Conservation (phyloP, 2,113 vertebrate species). For the Plecturocebus donacophilus region DNA sequence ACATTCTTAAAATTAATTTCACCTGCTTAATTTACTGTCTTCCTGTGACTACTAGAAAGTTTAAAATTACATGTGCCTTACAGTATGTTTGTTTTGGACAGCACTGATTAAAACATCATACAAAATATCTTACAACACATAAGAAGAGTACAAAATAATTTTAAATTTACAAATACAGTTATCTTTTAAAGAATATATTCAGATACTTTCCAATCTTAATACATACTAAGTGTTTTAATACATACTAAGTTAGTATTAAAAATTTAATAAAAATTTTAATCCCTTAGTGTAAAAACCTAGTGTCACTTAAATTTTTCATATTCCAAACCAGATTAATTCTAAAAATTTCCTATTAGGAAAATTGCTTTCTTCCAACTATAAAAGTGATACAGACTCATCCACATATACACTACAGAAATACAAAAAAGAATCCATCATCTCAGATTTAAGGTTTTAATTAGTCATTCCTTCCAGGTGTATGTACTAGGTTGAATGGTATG, state of each 20-base stretch:
- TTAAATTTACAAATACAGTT: slow-evolving; percentile 20
- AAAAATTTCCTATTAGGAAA: neutral
- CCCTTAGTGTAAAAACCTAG: neutral
- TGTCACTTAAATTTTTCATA: neutral
- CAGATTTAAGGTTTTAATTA: neutral
- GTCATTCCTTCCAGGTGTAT: neutral
- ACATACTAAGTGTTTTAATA: neutral
- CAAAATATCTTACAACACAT: neutral
- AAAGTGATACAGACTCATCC: neutral
- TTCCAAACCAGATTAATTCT: neutral
- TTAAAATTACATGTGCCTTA: neutral
- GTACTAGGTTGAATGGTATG: neutral
- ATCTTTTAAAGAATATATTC: neutral
- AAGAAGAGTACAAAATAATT: neutral
- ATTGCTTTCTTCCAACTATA: neutral
- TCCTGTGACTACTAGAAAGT: neutral
- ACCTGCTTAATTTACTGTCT: neutral
- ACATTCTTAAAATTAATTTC: neutral
- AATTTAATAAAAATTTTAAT: neutral
- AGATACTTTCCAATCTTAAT: neutral
- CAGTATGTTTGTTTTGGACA: neutral
- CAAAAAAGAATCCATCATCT: neutral
- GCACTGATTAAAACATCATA: neutral
- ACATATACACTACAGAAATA: neutral
- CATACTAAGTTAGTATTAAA: neutral